A percentile compares a stretch with the other conserved stretches of the same genome.
Evolutionary conservation across 2,113 vertebrate genomes (phyloP).

Genomic region (Turdus rufiventris): DNA sequence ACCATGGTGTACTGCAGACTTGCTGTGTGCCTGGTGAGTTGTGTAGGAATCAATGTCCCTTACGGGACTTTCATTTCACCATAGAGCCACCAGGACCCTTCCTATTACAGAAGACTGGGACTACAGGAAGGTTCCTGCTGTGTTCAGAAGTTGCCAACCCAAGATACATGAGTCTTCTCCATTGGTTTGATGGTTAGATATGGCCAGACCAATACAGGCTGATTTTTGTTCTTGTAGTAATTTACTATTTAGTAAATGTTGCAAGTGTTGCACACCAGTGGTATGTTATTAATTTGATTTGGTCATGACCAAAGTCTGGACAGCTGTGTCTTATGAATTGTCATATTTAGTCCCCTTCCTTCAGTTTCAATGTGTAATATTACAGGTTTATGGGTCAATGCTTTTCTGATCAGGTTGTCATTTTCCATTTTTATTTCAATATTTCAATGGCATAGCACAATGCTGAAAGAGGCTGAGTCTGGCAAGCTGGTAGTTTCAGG

Average conservation of each 20-base stretch:
- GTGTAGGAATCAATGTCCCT: neutral
- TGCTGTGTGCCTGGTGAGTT: neutral
- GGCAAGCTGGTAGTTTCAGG: neutral
- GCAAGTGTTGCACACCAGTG: neutral
- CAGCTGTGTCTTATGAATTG: neutral
- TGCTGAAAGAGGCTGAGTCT: neutral
- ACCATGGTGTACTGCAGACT: neutral
- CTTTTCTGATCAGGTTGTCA: neutral
- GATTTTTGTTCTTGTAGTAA: neutral
- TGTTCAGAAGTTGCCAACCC: neutral
- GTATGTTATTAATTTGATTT: neutral
- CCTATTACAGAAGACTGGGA: neutral
- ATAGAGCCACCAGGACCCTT: neutral
- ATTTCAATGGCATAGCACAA: neutral
- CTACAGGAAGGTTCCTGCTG: neutral
- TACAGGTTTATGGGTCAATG: neutral
- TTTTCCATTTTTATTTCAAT: neutral
- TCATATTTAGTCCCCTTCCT: neutral
- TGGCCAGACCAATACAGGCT: neutral
- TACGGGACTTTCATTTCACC: neutral
- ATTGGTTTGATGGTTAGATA: neutral
- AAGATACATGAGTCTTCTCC: neutral
- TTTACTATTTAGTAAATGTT: neutral
- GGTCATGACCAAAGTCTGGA: neutral
- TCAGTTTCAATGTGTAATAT: neutral